Conservation (phyloP, 1,140 invertebrate genomes). For the Zaprionus ghesquierei region DNA sequence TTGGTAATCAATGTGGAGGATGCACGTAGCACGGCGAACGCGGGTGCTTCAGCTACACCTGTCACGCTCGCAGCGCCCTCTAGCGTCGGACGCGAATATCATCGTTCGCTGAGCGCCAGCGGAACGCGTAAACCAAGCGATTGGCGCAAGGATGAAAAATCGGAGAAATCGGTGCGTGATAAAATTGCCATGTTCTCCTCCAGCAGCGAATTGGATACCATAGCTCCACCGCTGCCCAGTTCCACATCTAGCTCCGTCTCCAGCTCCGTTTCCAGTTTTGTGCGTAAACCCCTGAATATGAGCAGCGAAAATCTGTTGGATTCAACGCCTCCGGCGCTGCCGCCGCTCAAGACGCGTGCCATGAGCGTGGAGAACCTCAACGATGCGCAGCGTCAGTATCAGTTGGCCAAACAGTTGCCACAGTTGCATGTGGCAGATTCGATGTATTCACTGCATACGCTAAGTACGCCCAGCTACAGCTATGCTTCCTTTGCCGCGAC, state of each 20-base stretch:
- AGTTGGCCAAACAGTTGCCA: slow-evolving; percentile 68
- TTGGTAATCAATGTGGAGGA: slow-evolving; percentile 77
- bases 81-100: slow-evolving; percentile 55
- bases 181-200: slow-evolving; percentile 94
- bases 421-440: slow-evolving; percentile 71
- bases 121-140: slow-evolving; percentile 67
- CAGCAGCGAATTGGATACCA: slow-evolving; percentile 69
- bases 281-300: slow-evolving; percentile 81
- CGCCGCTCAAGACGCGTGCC: slow-evolving; percentile 69
- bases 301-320: slow-evolving; percentile 85
- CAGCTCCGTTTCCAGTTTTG: slow-evolving; percentile 20
- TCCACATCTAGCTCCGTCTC: background rate
- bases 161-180: slow-evolving; percentile 90
- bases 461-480: slow-evolving; percentile 38
- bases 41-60: background rate
- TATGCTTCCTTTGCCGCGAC: slow-evolving; percentile 80
- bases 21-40: slow-evolving; percentile 25
- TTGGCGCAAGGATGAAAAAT: slow-evolving; percentile 88
- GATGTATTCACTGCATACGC: slow-evolving; percentile 75
- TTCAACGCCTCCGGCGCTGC: slow-evolving; percentile 36
- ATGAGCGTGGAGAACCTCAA: slow-evolving; percentile 82
- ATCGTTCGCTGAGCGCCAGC: slow-evolving; percentile 68
- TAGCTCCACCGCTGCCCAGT: slow-evolving; percentile 27
- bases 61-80: slow-evolving; percentile 19
- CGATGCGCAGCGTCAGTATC: slow-evolving; percentile 74